These are phyloP conservation scores for Melanotaenia duboulayi DNA, from an alignment of 2,113 vertebrate species.

Conservation along the genomic window DNA sequence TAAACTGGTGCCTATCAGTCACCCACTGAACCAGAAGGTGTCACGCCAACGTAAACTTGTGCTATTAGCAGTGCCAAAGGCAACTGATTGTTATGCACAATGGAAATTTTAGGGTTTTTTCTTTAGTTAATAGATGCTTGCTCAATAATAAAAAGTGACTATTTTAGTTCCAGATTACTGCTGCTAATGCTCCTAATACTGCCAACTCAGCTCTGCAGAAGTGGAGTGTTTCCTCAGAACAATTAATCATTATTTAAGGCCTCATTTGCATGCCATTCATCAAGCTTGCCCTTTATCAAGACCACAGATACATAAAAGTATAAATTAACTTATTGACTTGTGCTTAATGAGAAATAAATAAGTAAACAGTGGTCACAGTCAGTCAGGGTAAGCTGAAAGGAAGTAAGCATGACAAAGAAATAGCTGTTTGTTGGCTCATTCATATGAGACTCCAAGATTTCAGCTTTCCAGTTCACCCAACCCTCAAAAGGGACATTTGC, in stretches of 20 bases:
- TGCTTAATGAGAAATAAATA: not conserved
- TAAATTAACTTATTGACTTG: too few species aligned
- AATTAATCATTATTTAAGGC: not conserved
- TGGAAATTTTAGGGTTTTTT: conserved; percentile 40
- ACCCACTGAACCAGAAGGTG: not conserved
- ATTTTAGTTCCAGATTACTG: conserved; percentile 33
- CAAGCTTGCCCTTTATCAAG: not conserved
- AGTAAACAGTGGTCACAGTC: not conserved
- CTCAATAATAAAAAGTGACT: conserved; percentile 10
- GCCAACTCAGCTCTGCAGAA: conserved; percentile 21
- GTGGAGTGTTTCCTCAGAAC: conserved; percentile 15
- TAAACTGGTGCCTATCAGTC: not conserved
- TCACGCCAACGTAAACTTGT: not conserved
- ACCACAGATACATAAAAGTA: not conserved
- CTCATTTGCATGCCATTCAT: not conserved
- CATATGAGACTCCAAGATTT: not conserved
- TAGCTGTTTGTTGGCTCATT: not conserved
- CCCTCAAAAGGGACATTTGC: not conserved
- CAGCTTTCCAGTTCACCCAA: not conserved
- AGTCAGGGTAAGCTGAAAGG: not conserved
- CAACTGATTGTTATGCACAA: not conserved
- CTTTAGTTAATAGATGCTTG: not conserved
- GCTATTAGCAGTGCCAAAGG: not conserved
- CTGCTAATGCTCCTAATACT: not conserved
- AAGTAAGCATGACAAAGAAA: too few species aligned